Evolutionary conservation across 2,113 vertebrate species (phyloP), one percentile per base, ranked within the genome.

Genomic region (Marmota flaviventris): DNA sequence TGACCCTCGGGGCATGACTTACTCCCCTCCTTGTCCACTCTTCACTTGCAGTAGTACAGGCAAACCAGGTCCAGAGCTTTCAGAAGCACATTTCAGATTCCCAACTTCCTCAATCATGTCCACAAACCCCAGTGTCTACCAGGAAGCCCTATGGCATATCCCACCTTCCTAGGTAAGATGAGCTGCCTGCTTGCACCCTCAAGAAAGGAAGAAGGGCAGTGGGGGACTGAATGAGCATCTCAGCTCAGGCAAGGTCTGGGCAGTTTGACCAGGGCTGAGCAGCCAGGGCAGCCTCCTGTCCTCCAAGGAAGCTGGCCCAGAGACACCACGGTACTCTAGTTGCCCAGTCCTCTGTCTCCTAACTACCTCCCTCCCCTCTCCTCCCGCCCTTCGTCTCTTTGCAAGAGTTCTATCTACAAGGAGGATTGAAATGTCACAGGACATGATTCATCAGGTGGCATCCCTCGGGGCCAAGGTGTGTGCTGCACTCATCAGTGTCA

Each of bases 401-500:
- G 90, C 91, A 98, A 91, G 39, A 96, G 98, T 70, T 97, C 98
- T 98, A 96, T 97, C 98, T 94, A 93, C 98, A 98, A 99, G 98
- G 98, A 97, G 98, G 22, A 98, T 83, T 98, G 98, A 98, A 99
- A 99, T 98, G 98, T 98, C 98, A 98, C 97, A 98, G 98, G 51
- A 97, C 98, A 96, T 98, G 98, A 99, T 99, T 99, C 98, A 98
- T 98, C 92, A 95, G 95, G 95, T 84, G 89, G 96, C 91, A 88
- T 97, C 98, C 97, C 97, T 98, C 67, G 8, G 96, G 98, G 98
- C 98, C 97, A 58, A 56, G 65, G 98, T 45, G 92, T 93, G 16
- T 86, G 94, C 98, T 97, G 97, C 99, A 98, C 99, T 98, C 97
- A 99, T 99, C 98, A 99, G 98, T 98, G 98, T 99, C 98, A 98